A percentile compares a stretch with the other conserved stretches of the same genome.
These are phyloP conservation scores for Brachionus rubens DNA, from an alignment of 1,140 invertebrate species.

Conservation along the genomic window DNA sequence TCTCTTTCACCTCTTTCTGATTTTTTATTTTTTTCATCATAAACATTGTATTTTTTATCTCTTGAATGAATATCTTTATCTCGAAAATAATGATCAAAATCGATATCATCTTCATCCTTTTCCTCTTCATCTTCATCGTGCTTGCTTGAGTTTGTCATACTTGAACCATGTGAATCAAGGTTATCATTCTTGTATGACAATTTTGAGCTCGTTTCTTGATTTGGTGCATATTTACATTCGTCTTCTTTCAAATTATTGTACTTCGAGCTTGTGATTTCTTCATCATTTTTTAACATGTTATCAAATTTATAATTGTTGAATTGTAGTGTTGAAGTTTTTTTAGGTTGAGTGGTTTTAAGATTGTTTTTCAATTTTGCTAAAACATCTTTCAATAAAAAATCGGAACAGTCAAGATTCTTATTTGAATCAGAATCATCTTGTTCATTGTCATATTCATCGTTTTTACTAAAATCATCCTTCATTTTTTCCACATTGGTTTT, in stretches of 20 bases:
- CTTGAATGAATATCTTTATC: neutral
- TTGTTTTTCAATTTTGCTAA: slow-evolving; percentile 9
- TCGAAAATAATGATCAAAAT: slow-evolving; percentile 34
- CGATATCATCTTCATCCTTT: slow-evolving; percentile 36
- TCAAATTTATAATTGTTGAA: slow-evolving; percentile 36
- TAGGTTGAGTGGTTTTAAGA: neutral
- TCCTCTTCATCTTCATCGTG: slow-evolving; percentile 40
- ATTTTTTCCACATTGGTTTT: neutral
- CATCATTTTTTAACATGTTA: neutral
- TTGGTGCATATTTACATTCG: neutral
- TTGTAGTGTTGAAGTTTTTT: neutral
- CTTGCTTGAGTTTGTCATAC: slow-evolving; percentile 40
- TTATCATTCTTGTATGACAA: neutral
- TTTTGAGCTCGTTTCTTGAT: neutral
- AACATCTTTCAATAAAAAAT: neutral
- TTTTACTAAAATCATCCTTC: slow-evolving; percentile 16
- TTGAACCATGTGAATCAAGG: slow-evolving; percentile 36
- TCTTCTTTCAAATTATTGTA: neutral
- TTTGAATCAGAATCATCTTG: neutral
- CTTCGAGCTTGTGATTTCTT: neutral
- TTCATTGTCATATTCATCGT: neutral
- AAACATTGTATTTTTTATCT: neutral
- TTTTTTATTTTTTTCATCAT: neutral
- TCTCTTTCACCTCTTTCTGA: neutral
- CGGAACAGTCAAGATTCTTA: neutral